A percentile compares a stretch with the other conserved stretches of the same genome.
Conservation (phyloP, 2,888 invertebrate species). For the Lacanobia wlatinum region DNA sequence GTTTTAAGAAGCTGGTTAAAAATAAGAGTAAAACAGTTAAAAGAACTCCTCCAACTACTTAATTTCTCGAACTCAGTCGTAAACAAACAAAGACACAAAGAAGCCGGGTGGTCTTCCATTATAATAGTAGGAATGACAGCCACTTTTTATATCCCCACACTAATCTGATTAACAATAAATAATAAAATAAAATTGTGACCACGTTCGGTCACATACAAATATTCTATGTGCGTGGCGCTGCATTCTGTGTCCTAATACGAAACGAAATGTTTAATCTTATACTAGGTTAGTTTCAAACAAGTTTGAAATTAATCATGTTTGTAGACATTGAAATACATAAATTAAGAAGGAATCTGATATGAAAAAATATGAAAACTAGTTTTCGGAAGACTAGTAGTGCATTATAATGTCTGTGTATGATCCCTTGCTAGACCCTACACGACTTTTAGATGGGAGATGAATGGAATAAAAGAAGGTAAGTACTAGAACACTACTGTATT, state of each 20-base stretch:
- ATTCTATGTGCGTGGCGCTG: slow-evolving; percentile 52
- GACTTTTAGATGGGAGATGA: too few relatives aligned
- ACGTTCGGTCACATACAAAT: slow-evolving; percentile 59
- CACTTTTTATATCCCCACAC: slow-evolving; percentile 72
- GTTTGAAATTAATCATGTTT: slow-evolving; percentile 24
- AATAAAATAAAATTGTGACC: slow-evolving; percentile 67
- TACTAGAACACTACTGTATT: too few relatives aligned
- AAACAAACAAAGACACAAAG: slow-evolving; percentile 73
- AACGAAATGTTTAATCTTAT: slow-evolving; percentile 26
- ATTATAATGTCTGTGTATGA: too few relatives aligned
- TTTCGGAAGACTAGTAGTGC: too few relatives aligned
- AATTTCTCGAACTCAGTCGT: slow-evolving; percentile 42
- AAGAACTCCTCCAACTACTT: slow-evolving; percentile 16
- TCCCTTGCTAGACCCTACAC: too few relatives aligned
- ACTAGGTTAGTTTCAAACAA: slow-evolving; percentile 5
- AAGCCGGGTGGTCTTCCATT: slow-evolving; percentile 77
- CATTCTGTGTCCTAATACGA: slow-evolving; percentile 45
- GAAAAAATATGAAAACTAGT: not conserved
- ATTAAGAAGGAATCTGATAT: not conserved
- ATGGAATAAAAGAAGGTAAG: too few relatives aligned
- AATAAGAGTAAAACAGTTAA: slow-evolving; percentile 2
- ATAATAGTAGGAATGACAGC: slow-evolving; percentile 73
- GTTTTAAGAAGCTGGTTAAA: slow-evolving; percentile 4
- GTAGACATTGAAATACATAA: slow-evolving; percentile 4
- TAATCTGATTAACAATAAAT: slow-evolving; percentile 81